Base-by-base conservation (phyloP, 2,113 vertebrate genomes). In the Chunga burmeisteri region DNA sequence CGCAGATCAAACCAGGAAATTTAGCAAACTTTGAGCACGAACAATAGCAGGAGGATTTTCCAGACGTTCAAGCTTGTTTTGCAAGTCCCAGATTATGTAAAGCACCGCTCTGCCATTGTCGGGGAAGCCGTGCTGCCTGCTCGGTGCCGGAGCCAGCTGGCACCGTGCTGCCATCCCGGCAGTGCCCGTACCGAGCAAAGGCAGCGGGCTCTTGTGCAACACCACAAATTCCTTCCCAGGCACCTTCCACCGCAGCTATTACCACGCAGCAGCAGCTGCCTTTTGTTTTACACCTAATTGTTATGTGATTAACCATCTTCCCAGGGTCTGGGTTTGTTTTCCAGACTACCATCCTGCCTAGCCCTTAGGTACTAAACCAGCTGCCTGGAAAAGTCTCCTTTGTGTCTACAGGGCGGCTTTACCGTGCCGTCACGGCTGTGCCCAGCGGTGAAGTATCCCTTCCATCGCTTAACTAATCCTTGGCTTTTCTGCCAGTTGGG, bases 41-140 rank as follows among this genome's bases (percentile, higher is more conserved):
- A 91, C 95, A 96, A 94, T 77, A 89, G 92, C 77, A 23, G 81
- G 84, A 95, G 87, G 88, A 89, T 95, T 96, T 95, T 87, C 86
- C 94, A 92, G 91, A 71, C 89, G 81, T 92, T 86, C 49, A 4
- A 96, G 92, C 94, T 93, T 74, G 94, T 97, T 96, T 88, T 80
- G 81, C 95, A 89, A 94, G 91, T 74, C 86, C 52, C 75, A 71
- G 73, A 81, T 95, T 95, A 95, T 81, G 93, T 94, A 96, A 97
- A 97, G 91, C 16, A 0, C 46, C 6, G 63, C 61, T 59, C 47
- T 66, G 74, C 90, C 73, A 66, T 79, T 88, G 77, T 88, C 1
- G 9, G 56, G 75, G 67, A 72, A 89, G 88, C 91, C 7, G 9
- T 10, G 21, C 25, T 49, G 70, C 44, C 59, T 26, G 38, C 81